A percentile compares a stretch with the other conserved stretches of the same genome.
Conservation (phyloP, 2,888 invertebrate genomes). For the Helleia helle region DNA sequence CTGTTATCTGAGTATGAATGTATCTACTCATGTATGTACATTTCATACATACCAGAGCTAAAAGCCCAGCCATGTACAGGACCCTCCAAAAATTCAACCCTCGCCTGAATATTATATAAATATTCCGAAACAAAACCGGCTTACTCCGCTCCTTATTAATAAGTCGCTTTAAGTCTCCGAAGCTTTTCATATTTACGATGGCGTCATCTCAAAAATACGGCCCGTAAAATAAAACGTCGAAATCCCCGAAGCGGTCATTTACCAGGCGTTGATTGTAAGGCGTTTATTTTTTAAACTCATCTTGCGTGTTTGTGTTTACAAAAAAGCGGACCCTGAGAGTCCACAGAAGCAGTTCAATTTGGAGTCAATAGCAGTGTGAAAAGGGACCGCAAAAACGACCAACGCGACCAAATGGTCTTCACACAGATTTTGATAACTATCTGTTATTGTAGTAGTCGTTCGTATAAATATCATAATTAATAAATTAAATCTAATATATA, state of each 20-base stretch:
- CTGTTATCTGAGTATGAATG: too few relatives aligned
- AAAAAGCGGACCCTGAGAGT: background rate
- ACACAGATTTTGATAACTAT: background rate
- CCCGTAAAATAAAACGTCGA: slow-evolving; percentile 1
- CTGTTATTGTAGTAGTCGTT: too few relatives aligned
- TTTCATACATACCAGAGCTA: too few relatives aligned
- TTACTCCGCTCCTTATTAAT: background rate
- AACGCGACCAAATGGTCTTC: background rate
- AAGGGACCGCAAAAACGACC: slow-evolving; percentile 5
- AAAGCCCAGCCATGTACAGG: too few relatives aligned
- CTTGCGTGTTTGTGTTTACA: slow-evolving; percentile 5
- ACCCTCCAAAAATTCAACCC: background rate
- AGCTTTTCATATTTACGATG: slow-evolving; percentile 5
- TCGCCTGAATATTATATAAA: background rate
- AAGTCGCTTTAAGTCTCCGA: background rate
- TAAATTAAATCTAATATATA: too few relatives aligned
- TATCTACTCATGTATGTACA: too few relatives aligned
- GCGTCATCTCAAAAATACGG: background rate
- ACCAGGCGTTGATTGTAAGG: background rate
- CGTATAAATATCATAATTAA: too few relatives aligned
- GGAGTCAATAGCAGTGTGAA: slow-evolving; percentile 7
- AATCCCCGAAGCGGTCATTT: background rate
- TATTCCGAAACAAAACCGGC: slow-evolving; percentile 1
- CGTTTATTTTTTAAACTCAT: background rate
- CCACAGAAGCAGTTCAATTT: slow-evolving; percentile 3